Conservation (phyloP, 2,113 vertebrate genomes). For the Ivindomyrus marchei region DNA sequence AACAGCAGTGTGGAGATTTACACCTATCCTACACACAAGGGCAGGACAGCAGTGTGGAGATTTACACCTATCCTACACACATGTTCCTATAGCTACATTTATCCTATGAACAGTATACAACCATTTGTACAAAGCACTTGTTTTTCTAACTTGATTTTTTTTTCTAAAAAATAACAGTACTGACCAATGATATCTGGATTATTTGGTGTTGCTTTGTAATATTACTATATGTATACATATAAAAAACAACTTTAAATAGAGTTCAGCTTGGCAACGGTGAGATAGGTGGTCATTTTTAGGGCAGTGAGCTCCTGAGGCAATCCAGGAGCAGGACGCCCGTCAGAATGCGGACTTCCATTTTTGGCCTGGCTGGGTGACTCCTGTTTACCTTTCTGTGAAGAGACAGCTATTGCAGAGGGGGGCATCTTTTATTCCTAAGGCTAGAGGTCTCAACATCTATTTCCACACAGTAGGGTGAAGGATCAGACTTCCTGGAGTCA, state of each 20-base stretch:
- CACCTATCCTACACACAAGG: too few species aligned
- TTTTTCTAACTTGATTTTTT: not conserved
- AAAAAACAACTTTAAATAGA: not conserved
- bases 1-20: too few species aligned
- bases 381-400: not conserved
- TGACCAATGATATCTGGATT: not conserved
- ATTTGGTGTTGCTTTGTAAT: not conserved
- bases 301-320: not conserved
- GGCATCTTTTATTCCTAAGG: conserved; percentile 5
- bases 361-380: not conserved
- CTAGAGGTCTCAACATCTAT: not conserved
- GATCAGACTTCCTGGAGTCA: not conserved
- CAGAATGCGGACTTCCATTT: not conserved
- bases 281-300: not conserved
- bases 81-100: not conserved
- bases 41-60: too few species aligned
- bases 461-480: not conserved
- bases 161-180: not conserved
- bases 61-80: not conserved
- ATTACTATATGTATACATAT: not conserved
- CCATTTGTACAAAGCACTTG: not conserved
- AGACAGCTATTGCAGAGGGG: not conserved
- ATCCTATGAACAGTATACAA: conserved; percentile 1
- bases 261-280: not conserved
- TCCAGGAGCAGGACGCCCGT: not conserved